Evolutionary conservation across 2,888 invertebrate genomes (phyloP), one percentile per base, ranked within the genome.

Genomic region (Steinernema scapterisci): DNA sequence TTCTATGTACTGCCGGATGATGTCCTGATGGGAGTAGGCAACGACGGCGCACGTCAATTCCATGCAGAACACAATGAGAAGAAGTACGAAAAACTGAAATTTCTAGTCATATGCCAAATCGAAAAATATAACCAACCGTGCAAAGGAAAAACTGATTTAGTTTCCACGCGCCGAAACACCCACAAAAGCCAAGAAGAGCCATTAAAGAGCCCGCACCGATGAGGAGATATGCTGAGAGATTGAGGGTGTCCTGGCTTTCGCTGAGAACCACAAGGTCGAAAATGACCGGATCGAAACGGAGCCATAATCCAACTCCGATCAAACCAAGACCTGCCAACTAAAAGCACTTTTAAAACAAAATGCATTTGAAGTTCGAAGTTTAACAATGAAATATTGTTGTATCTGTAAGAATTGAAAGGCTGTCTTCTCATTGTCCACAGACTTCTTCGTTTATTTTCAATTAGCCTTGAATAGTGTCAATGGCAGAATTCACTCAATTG

Each of bases 91-190:
- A 89, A 93, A 94, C 92, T 93, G 88, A 76, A 90, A 79, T 80
- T 46, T 3, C 38, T 1, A 44, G 44, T 56, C 38, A 51, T 38
- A 25, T 71, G 7, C 9, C 52, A 0, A n/a, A 52, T 16, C 70
- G 43, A 21, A 43, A 23, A 21, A 48, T n/a, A 23, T 46, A 75
- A 89, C 92, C 91, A 89, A 93, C 93, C 87, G 91, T 90, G 77
- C 92, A 91, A 54, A 95, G 91, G 89, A 93, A 91, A 88, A 93
- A 93, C 85, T 92, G 92, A 23, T 92, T 93, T 88, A 93, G 92
- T 82, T 91, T 91, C 78, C 92, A 91, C 7, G 94, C 93, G 45
- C 94, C 94, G 86, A 92, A 93, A 87, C 94, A 94, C 74, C 94
- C 94, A 63, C 94, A 90, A 88, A 93, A 92, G 19, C 93, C 92